Percentiles rank a stretch among this genome's conserved stretches.
Conservation (phyloP, 2,113 vertebrate genomes). For the Phalacrocorax brasilianus region DNA sequence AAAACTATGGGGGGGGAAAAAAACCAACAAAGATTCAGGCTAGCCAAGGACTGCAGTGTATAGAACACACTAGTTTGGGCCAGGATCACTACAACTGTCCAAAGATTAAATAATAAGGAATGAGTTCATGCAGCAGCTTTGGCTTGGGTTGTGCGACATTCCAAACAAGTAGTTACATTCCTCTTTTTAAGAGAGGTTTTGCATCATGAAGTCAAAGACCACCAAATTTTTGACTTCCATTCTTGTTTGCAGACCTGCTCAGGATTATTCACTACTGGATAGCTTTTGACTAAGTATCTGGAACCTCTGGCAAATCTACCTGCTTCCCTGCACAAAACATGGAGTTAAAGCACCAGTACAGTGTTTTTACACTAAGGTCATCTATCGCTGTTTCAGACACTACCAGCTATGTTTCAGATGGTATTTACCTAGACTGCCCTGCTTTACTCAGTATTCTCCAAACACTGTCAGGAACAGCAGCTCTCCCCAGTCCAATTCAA, state of each 20-base stretch:
- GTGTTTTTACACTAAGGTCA: not conserved
- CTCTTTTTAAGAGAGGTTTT: not conserved
- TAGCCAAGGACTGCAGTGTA: not conserved
- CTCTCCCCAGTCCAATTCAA: not conserved
- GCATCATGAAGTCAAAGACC: not conserved
- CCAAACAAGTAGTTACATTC: not conserved
- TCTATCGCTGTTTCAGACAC: not conserved
- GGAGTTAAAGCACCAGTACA: not conserved
- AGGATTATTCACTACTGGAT: not conserved
- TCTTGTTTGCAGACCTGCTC: not conserved
- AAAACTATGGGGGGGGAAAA: not conserved
- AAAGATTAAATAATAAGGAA: slow-evolving; percentile 10
- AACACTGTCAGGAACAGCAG: not conserved
- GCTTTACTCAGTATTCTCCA: not conserved
- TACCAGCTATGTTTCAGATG: not conserved
- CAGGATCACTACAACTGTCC: not conserved
- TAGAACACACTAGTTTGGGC: not conserved
- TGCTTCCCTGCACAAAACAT: not conserved
- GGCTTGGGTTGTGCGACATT: not conserved
- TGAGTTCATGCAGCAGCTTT: not conserved
- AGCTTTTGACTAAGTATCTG: not conserved
- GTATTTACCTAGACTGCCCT: not conserved
- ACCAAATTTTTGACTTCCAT: not conserved
- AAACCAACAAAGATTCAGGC: not conserved
- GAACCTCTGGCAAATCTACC: not conserved